Base-by-base conservation (phyloP, 2,797 vertebrate genomes). In the Danio albolineatus region DNA sequence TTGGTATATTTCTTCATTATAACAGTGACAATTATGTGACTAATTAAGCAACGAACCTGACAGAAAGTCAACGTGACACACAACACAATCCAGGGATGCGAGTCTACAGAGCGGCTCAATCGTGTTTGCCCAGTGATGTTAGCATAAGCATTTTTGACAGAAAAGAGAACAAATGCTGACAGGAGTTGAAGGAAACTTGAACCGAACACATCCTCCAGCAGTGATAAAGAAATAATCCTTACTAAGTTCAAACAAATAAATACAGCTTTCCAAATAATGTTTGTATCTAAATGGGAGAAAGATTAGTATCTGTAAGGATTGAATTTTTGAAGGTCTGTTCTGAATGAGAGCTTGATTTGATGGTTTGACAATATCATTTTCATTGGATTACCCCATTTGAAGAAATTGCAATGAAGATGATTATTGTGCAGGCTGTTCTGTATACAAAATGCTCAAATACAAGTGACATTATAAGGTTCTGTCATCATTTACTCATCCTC, bases 41-140 rank as follows among this genome's bases (percentile, higher is more conserved):
- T 83, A 84, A 86, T 87, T 84, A 87, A 85, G 78, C 81, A 79
- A 80, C 84, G 82, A 85, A 85, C 73, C 44, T 79, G 78, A 75
- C 69, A 60, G 67, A 60, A 83, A 82, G 49, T 81, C 80, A 84
- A 82, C 56, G 16, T 60, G 65, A 28, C 28, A 80, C 43, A 44
- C 41, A 43, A 67, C 73, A 67, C 48, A 61, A 79, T 56, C 61
- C 62, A 73, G 36, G 43, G 44, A 64, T 44, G 59, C 78, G 28
- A 28, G 76, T 73, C 53, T 57, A 51, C 75, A 66, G 70, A 57
- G 13, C 41, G 46, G 36, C 78, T 61, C 16, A 36, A 78, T 81
- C 41, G 70, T 75, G 71, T 83, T 85, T 83, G 84, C 60, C 57
- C 81, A 85, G 75, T 73, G 19, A 53, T 74, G 65, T 83, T 81